Evolutionary conservation across 2,113 vertebrate species (phyloP), one percentile per base, ranked within the genome.

Genomic region (Megaceryle maxima): DNA sequence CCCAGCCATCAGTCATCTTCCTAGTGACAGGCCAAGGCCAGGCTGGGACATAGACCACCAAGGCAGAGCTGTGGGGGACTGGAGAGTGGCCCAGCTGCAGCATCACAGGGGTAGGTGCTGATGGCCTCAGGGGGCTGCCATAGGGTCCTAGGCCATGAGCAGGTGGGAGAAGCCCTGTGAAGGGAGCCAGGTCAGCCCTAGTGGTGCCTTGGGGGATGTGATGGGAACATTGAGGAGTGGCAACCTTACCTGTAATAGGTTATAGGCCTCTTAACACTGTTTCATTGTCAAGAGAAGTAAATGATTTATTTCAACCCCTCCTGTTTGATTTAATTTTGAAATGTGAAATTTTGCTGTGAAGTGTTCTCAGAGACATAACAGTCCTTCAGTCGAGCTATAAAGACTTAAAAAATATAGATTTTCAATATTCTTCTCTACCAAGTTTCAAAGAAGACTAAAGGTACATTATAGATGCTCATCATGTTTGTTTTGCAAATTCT

Each of bases 1-100:
- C 51, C n/a, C n/a, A 33, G 10, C 9, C n/a, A 39, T 28, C 0
- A 0, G 28, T 6, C 35, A 70, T 7, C n/a, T 50, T 4, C 12
- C 22, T 51, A 44, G 35, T 9, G 35, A 83, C 44, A 51, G 14
- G 13, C 50, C 17, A 0, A n/a, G 55, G 35, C 44, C 3, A 1
- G 35, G 35, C 24, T 62, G 22, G 24, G 24, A 70, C 29, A 43
- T 10, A 29, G 18, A 6, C 31, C 29, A 19, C 5, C 19, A 31
- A 9, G 25, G 13, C 16, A 46, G 4, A 21, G 20, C 8, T 31
- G 12, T 6, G 33, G 19, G 12, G 11, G 5, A 15, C 25, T 81
- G 25, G 50, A 35, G 62, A 43, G 3, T 3, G 2, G 60, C 22
- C 62, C 37, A 21, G 22, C 17, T 28, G 29, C 1, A 1, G 25